Percentiles rank a stretch among this genome's conserved stretches.
phyloP scores from a whole-genome alignment of 2,113 vertebrate species.

The Vulpes vulpes region DNA sequence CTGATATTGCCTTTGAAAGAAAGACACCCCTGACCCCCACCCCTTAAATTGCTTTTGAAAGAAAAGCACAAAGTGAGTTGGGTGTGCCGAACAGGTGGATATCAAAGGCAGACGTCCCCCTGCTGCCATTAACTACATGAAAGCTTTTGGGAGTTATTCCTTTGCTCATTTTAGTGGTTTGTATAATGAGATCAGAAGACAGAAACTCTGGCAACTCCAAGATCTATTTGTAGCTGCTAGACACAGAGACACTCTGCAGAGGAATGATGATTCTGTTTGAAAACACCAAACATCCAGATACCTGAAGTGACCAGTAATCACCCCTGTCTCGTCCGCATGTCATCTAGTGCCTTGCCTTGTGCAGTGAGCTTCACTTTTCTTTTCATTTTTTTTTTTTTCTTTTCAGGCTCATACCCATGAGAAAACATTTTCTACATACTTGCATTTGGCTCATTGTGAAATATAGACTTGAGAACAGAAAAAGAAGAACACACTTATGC shows the following conservation, averaged over 20 bases:
- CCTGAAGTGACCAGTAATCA: not conserved
- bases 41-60: slow-evolving; percentile 70
- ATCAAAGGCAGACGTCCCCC: slow-evolving; percentile 85
- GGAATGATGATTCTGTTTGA: slow-evolving; percentile 82
- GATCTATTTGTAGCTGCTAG: slow-evolving; percentile 81
- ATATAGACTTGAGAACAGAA: not conserved
- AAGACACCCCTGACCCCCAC: slow-evolving; percentile 20
- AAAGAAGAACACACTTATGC: not conserved
- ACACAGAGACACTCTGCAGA: slow-evolving; percentile 78
- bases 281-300: slow-evolving; percentile 57
- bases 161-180: slow-evolving; percentile 85
- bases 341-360: not conserved
- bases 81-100: slow-evolving; percentile 82
- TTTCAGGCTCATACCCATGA: not conserved
- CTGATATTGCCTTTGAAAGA: slow-evolving; percentile 73
- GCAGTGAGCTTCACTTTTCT: not conserved
- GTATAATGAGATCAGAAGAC: slow-evolving; percentile 87
- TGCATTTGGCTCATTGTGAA: not conserved
- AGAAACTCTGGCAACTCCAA: slow-evolving; percentile 81
- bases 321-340: not conserved
- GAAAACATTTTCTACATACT: not conserved
- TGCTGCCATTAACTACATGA: slow-evolving; percentile 84
- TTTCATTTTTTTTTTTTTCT: not conserved
- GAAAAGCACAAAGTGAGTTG: slow-evolving; percentile 76
- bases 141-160: slow-evolving; percentile 85